Conservation (phyloP, 2,888 invertebrate species). For the Agrilus cyanescens region DNA sequence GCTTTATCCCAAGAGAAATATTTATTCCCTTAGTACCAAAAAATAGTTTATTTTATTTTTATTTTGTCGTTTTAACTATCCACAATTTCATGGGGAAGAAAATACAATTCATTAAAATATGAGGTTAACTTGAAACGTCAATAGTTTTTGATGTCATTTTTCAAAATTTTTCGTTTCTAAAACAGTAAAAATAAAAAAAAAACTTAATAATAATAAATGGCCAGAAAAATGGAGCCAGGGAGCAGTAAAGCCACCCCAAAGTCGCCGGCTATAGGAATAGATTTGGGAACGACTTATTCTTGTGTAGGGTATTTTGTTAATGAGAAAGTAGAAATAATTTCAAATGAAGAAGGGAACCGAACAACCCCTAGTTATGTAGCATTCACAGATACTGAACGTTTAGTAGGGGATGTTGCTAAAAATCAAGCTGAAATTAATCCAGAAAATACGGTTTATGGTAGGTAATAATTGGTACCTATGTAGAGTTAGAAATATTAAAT, state of each 20-base stretch:
- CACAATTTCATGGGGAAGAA: too few relatives aligned
- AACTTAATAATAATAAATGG: neutral
- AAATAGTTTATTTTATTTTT: too few relatives aligned
- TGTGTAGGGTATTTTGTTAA: constrained; percentile 43
- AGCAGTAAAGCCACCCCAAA: constrained; percentile 7
- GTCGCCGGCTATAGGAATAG: constrained; percentile 40
- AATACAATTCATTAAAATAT: too few relatives aligned
- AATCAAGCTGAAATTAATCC: constrained; percentile 37
- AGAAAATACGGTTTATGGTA: constrained; percentile 39
- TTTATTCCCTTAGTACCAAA: too few relatives aligned
- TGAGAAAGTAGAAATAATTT: constrained; percentile 42
- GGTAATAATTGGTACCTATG: too few relatives aligned
- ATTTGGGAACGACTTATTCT: constrained; percentile 52
- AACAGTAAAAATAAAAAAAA: too few relatives aligned
- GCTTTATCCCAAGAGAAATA: too few relatives aligned
- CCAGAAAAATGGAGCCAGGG: neutral
- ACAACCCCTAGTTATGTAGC: constrained; percentile 45
- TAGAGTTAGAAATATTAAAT: too few relatives aligned
- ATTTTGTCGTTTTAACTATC: too few relatives aligned
- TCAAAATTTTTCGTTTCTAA: too few relatives aligned
- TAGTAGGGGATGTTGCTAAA: constrained; percentile 38
- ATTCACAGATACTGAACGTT: constrained; percentile 41
- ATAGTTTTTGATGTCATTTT: too few relatives aligned
- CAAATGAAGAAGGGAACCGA: constrained; percentile 44
- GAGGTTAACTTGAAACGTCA: too few relatives aligned